These are phyloP conservation scores for Brienomyrus brachyistius DNA, from an alignment of 2,113 vertebrate genomes.

Conservation along the genomic window DNA sequence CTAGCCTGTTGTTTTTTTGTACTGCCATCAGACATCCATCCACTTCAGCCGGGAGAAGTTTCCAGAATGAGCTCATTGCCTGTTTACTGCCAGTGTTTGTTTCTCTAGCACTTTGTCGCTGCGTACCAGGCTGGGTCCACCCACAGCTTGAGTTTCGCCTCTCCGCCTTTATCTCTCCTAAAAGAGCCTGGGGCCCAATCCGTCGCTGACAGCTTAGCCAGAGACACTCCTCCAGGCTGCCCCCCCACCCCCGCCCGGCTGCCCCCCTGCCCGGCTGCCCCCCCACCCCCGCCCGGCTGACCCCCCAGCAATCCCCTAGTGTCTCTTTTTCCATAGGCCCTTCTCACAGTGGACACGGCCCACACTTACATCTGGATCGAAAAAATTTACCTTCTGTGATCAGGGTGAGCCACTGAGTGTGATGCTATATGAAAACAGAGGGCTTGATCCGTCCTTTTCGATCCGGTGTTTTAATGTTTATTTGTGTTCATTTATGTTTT, in stretches of 20 bases:
- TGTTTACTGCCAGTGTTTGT: constrained; percentile 16
- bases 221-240: not conserved
- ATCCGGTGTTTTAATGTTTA: not conserved
- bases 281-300: not conserved
- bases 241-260: not conserved
- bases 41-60: constrained; percentile 1
- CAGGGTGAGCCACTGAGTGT: not conserved
- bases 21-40: constrained; percentile 8
- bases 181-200: not conserved
- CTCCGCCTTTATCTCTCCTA: not conserved
- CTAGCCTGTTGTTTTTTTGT: constrained; percentile 9
- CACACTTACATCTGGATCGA: no score
- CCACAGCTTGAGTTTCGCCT: not conserved
- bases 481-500: not conserved
- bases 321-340: not conserved
- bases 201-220: not conserved
- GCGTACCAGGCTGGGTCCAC: not conserved
- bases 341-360: not conserved
- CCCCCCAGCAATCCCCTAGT: not conserved
- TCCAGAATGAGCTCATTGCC: constrained; percentile 15
- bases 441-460: not conserved
- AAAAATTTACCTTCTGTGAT: not conserved
- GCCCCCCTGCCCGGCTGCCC: not conserved
- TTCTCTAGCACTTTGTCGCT: not conserved
- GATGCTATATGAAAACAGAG: not conserved